These are phyloP conservation scores for Trichopria drosophilae DNA, from an alignment of 2,888 invertebrate genomes.

Conservation along the genomic window DNA sequence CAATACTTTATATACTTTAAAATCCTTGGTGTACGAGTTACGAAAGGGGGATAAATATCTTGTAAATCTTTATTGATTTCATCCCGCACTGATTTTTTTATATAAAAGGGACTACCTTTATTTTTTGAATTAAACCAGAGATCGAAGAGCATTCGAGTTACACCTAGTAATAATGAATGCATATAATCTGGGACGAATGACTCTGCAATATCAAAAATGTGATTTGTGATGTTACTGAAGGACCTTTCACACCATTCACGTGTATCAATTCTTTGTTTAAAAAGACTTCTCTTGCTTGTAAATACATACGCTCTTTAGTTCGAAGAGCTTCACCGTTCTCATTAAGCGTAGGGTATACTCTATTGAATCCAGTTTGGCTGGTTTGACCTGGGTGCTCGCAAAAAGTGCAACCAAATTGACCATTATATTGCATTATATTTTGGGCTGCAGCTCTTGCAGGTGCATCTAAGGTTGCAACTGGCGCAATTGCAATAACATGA, in stretches of 20 bases:
- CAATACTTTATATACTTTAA: conserved; percentile 4
- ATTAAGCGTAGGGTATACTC: conserved; percentile 3
- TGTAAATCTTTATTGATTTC: neutral
- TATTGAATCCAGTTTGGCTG: conserved; percentile 1
- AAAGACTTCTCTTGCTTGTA: too few species aligned
- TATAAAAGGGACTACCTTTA: conserved; percentile 4
- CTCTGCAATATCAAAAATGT: too few species aligned
- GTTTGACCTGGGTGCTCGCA: conserved; percentile 11
- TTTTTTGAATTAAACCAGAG: conserved; percentile 5
- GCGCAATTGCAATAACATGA: conserved; percentile 18
- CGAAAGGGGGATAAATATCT: neutral
- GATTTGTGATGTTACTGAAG: too few species aligned
- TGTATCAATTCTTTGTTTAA: too few species aligned
- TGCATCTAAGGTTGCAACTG: too few species aligned
- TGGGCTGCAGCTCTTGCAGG: conserved; percentile 18
- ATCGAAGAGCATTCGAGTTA: too few species aligned
- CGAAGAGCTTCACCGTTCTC: neutral
- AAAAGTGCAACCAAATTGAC: conserved; percentile 10
- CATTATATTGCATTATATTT: conserved; percentile 23
- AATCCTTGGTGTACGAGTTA: conserved; percentile 8
- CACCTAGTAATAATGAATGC: too few species aligned
- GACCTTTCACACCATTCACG: neutral
- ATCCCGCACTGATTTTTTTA: neutral
- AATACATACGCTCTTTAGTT: conserved; percentile 8
- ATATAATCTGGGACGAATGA: too few species aligned